Evolutionary conservation across 2,888 invertebrate species (phyloP), one percentile per base, ranked within the genome.

Genomic region (Beris morrisii): DNA sequence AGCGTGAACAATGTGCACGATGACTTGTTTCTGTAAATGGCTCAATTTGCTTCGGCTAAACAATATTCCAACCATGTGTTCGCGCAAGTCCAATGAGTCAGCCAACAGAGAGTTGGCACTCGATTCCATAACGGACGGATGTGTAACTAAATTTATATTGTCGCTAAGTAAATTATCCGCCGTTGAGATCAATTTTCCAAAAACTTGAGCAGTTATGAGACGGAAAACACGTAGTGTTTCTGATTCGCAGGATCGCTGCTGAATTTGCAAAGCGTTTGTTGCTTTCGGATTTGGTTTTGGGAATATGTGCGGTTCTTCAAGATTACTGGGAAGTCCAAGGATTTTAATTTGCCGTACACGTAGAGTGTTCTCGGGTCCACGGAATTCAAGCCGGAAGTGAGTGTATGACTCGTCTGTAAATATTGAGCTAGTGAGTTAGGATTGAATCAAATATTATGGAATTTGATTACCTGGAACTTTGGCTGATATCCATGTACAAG

Each of bases 31-130:
- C 79, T 97, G 97, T 63, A 97, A 83, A 73, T 95, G 92, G 0
- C 95, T 95, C 30, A 97, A 83, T 79, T 96, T 95, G 77, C 94
- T 94, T 57, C 96, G 87, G 66, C 95, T 94, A 80, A 97, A 97
- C 55, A 97, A 83, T 73, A 97, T 97, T 68, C 97, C 96, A 53
- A 97, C 97, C 86, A 97, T 95, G 77, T 97, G 97, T 76, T 97
- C 97, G 52, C 95, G 87, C 6, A 97, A 83, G 76, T 95, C 93
- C 56, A 88, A 84, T 30, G 85, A 85, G 67, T 81, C 81, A 0
- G 79, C 80, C 5, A 81, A 69, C 70, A 80, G 75, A 64, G 69
- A 80, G 73, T 70, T 78, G 66, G 66, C 77, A 74, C 75, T 77
- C 0, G 73, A 73, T 38, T 75, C 76, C 73, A 73, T 79, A 75